Percentiles rank a stretch among this genome's conserved stretches.
Conservation (phyloP, 2,888 invertebrate genomes). For the Cistogaster globosa region DNA sequence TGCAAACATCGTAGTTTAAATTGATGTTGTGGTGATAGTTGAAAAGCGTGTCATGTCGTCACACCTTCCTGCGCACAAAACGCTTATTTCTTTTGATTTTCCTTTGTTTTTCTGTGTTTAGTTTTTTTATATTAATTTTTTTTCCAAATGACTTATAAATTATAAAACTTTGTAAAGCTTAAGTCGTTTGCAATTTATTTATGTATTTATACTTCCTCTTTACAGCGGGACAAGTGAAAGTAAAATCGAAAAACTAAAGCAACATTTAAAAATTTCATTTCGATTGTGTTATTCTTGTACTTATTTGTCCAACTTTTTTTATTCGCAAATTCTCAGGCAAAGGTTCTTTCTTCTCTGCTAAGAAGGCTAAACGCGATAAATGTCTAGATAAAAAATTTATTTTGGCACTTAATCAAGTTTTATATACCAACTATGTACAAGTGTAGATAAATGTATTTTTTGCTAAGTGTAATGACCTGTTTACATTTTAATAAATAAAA, state of each 20-base stretch:
- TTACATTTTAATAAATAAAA: constrained; percentile 29
- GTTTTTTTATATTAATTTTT: constrained; percentile 6
- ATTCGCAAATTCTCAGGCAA: too few relatives aligned
- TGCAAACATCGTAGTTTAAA: neutral
- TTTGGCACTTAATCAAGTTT: constrained; percentile 58
- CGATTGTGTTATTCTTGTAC: neutral
- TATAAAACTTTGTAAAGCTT: constrained; percentile 19
- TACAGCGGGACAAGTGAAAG: too few relatives aligned
- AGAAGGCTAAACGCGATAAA: too few relatives aligned
- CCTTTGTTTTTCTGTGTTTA: constrained; percentile 35
- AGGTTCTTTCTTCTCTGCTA: constrained; percentile 12
- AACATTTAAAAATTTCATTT: too few relatives aligned
- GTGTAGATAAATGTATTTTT: neutral
- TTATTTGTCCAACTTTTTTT: too few relatives aligned
- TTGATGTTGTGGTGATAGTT: constrained; percentile 17
- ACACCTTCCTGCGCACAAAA: constrained; percentile 1
- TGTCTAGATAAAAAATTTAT: neutral
- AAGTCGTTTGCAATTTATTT: too few relatives aligned
- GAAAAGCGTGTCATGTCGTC: constrained; percentile 66
- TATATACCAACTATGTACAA: neutral
- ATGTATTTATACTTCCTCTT: constrained; percentile 26
- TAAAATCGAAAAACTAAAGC: neutral
- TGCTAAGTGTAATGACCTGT: constrained; percentile 61
- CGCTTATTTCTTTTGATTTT: constrained; percentile 32
- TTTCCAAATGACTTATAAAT: constrained; percentile 36